Evolutionary conservation across 2,888 invertebrate genomes (phyloP), one percentile per base, ranked within the genome.

Genomic region (Cantharis flavilabris): DNA sequence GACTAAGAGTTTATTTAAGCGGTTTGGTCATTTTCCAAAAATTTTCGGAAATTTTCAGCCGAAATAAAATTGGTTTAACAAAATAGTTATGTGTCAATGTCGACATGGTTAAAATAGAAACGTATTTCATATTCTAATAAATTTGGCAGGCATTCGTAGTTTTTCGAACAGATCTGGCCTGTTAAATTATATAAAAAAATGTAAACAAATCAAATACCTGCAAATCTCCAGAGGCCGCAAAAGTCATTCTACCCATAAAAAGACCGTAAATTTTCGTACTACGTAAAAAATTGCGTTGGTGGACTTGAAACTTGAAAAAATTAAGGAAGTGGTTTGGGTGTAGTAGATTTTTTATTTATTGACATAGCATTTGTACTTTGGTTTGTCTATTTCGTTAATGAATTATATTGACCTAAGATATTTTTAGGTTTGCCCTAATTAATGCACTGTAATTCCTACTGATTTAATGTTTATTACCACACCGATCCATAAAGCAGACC

Each of bases 351-450:
- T 65, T 65, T 65, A 65, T 65, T 65, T 14, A 65, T 65, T 64
- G 64, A 64, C 20, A 63, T 63, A 64, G 65, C 23, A 65, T 65
- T 65, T 65, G 65, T 23, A 23, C 20, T 70, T 10, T 70, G 70
- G 63, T 70, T 70, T 30, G 33, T 70, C 70, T 70, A 20, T 69
- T 72, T 63, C 63, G 63, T 76, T 69, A 72, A 69, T 62, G 72
- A 70, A 63, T 76, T 72, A 49, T 49, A 76, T 76, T 70, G 76
- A 76, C 69, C 30, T 20, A 65, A 62, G 75, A 75, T 75, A 75
- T 75, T 71, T 75, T 76, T 76, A 76, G 72, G 62, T 72, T 76
- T 76, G 76, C 62, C 70, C 76, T 69, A 76, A 72, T 76, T 76
- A 62, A 23, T 63, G 33, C 33, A 49, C 33, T 49, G 33, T 49